These are phyloP conservation scores for Semicossyphus pulcher DNA, from an alignment of 2,113 vertebrate genomes.

Conservation along the genomic window DNA sequence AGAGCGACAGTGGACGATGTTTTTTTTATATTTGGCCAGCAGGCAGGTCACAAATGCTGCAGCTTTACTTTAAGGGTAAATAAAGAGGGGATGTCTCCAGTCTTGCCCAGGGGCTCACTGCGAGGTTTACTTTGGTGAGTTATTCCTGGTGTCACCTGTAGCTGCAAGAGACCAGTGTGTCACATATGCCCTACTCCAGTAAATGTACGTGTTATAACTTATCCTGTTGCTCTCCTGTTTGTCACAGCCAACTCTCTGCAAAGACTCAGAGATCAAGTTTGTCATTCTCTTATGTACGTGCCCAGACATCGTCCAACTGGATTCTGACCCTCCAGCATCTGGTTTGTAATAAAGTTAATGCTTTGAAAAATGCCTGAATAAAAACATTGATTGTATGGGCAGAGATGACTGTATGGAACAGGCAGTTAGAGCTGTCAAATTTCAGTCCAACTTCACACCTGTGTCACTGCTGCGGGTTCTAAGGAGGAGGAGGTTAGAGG, in stretches of 20 bases:
- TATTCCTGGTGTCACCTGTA: neutral
- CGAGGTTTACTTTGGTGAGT: neutral
- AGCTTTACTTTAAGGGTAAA: constrained; percentile 21
- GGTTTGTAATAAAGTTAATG: neutral
- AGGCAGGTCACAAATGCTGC: constrained; percentile 18
- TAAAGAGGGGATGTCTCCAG: constrained; percentile 13
- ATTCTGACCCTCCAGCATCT: neutral
- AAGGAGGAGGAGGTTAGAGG: constrained; percentile 41
- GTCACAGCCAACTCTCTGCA: too few relatives aligned
- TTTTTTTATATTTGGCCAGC: constrained; percentile 31
- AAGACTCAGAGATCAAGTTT: too few relatives aligned
- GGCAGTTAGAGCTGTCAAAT: neutral
- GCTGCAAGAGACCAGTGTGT: neutral
- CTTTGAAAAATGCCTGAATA: too few relatives aligned
- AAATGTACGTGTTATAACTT: neutral
- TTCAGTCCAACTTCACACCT: constrained; percentile 35
- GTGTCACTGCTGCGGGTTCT: constrained; percentile 37
- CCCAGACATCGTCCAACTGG: neutral
- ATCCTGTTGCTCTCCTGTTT: neutral
- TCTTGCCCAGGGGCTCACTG: constrained; percentile 15
- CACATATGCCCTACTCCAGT: constrained; percentile 15
- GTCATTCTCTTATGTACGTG: neutral
- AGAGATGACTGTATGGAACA: neutral
- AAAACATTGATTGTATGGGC: neutral
- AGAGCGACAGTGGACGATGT: constrained; percentile 4